Evolutionary conservation across 2,797 vertebrate genomes (phyloP).

Genomic region (Centropyge bicolor): DNA sequence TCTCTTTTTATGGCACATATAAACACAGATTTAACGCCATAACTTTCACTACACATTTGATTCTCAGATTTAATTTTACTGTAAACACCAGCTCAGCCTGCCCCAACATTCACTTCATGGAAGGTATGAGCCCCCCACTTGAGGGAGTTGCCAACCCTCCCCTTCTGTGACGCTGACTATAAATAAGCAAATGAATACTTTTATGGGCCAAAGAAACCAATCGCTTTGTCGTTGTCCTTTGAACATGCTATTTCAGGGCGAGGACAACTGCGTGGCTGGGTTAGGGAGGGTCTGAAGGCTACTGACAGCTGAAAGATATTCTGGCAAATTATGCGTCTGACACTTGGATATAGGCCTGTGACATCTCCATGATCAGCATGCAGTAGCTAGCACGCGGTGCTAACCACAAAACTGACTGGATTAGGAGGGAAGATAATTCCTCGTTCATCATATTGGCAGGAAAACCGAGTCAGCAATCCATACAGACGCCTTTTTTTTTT

Average conservation of each 20-base stretch:
- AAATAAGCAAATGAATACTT: constrained; percentile 87
- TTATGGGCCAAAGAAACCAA: constrained; percentile 88
- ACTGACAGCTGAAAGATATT: constrained; percentile 93
- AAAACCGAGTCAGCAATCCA: constrained; percentile 65
- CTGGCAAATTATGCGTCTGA: constrained; percentile 80
- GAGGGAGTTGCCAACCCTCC: constrained; percentile 72
- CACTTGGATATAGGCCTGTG: constrained; percentile 81
- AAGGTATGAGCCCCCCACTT: constrained; percentile 15
- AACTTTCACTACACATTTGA: constrained; percentile 11
- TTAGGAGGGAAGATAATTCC: constrained; percentile 59
- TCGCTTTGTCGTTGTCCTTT: constrained; percentile 92
- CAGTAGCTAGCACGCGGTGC: constrained; percentile 56
- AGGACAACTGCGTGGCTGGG: constrained; percentile 87
- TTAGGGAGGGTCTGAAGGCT: constrained; percentile 85
- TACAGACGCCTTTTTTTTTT: constrained; percentile 36
- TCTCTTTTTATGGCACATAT: not conserved
- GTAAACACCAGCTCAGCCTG: constrained; percentile 22
- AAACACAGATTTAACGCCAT: constrained; percentile 24
- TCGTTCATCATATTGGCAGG: constrained; percentile 74
- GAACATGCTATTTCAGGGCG: constrained; percentile 91
- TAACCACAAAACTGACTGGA: constrained; percentile 72
- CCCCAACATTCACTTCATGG: constrained; percentile 13
- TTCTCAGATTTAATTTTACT: constrained; percentile 15
- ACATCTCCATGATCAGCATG: constrained; percentile 82
- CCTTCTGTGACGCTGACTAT: constrained; percentile 76